These are phyloP conservation scores for Cephus rjabovi DNA, from an alignment of 2,888 invertebrate species.

Conservation along the genomic window DNA sequence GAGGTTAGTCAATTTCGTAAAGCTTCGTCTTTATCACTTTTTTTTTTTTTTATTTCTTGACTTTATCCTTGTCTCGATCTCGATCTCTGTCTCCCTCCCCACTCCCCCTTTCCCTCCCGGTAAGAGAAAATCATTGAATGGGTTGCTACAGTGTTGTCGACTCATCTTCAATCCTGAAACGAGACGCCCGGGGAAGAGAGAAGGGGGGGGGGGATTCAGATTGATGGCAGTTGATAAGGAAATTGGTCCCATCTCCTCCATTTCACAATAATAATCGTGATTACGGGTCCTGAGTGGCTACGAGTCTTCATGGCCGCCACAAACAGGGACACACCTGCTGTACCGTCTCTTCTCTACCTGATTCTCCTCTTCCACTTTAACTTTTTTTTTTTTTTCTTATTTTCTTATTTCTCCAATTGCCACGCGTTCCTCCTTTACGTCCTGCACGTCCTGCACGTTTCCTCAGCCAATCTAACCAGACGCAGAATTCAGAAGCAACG, in stretches of 20 bases:
- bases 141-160: neutral
- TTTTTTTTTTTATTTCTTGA: neutral
- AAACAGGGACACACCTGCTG: slow-evolving; percentile 31
- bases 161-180: slow-evolving; percentile 2
- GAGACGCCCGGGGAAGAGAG: neutral
- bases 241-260: slow-evolving; percentile 48
- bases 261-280: slow-evolving; percentile 58
- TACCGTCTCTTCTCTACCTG: slow-evolving; percentile 10
- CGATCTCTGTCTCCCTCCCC: neutral
- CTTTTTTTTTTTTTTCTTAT: neutral
- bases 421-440: neutral
- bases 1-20: slow-evolving; percentile 38
- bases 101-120: neutral
- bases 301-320: slow-evolving; percentile 9
- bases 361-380: slow-evolving; percentile 9
- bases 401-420: slow-evolving; percentile 1
- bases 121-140: slow-evolving; percentile 23
- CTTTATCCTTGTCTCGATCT: neutral
- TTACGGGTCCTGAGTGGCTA: slow-evolving; percentile 34
- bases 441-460: neutral
- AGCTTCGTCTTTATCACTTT: neutral
- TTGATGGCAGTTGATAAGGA: slow-evolving; percentile 51
- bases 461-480: neutral
- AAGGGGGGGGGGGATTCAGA: slow-evolving; percentile 25
- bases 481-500: neutral